A percentile compares a stretch with the other conserved stretches of the same genome.
Evolutionary conservation across 1,140 invertebrate species (phyloP).

Genomic region (Macrotrachela quadricornifera): DNA sequence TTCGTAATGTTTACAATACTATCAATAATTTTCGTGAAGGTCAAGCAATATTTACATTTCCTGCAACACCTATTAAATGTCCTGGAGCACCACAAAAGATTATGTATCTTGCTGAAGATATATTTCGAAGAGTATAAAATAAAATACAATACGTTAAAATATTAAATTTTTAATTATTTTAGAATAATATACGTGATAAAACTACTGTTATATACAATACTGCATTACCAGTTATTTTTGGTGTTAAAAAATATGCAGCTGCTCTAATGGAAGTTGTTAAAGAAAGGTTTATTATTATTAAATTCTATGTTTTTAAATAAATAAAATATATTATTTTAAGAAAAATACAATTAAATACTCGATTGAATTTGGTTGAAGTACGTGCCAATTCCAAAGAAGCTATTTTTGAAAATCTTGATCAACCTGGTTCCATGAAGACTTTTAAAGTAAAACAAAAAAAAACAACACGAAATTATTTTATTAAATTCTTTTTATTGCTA

Average conservation of each 20-base stretch:
- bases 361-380: slow-evolving; percentile 57
- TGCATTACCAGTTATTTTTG: slow-evolving; percentile 64
- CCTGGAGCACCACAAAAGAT: slow-evolving; percentile 94
- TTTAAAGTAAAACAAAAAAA: too few relatives aligned
- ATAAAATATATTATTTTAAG: slow-evolving; percentile 30
- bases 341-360: slow-evolving; percentile 52
- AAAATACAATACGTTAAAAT: too few relatives aligned
- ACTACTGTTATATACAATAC: slow-evolving; percentile 63
- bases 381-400: slow-evolving; percentile 47
- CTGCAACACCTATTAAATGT: slow-evolving; percentile 74
- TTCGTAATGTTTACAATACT: slow-evolving; percentile 49
- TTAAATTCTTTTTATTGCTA: slow-evolving; percentile 27
- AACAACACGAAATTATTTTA: slow-evolving; percentile 12
- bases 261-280: slow-evolving; percentile 56
- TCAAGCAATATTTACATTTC: slow-evolving; percentile 76
- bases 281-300: slow-evolving; percentile 17
- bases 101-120: slow-evolving; percentile 66
- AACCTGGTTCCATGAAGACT: slow-evolving; percentile 34
- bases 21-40: slow-evolving; percentile 50
- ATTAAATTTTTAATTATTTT: slow-evolving; percentile 13
- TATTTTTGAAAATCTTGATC: slow-evolving; percentile 52
- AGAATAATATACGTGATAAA: slow-evolving; percentile 49
- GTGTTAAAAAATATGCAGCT: slow-evolving; percentile 75
- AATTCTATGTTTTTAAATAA: neutral
- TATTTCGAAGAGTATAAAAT: slow-evolving; percentile 58